These are phyloP conservation scores for Brachycybe producta DNA, from an alignment of 2,888 invertebrate genomes.

Conservation along the genomic window DNA sequence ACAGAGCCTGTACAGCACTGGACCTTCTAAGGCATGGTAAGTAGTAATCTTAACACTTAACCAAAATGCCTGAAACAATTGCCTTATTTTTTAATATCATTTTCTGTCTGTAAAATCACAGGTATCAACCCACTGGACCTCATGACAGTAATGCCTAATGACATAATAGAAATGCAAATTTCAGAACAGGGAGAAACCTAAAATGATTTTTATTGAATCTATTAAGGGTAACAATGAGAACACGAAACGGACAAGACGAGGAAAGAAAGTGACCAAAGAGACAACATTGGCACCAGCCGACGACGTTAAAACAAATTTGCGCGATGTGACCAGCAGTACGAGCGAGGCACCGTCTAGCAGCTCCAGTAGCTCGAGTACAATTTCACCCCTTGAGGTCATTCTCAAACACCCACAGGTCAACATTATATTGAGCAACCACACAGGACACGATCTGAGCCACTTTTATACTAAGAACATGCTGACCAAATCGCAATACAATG, in stretches of 20 bases:
- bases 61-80: background rate
- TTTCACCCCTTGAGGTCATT: slow-evolving; percentile 13
- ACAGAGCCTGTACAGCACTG: slow-evolving; percentile 17
- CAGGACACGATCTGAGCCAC: background rate
- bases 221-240: slow-evolving; percentile 10
- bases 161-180: no score
- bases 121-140: slow-evolving; percentile 18
- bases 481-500: background rate
- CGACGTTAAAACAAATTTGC: slow-evolving; percentile 4
- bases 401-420: slow-evolving; percentile 17
- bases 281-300: no score
- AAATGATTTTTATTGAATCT: no score
- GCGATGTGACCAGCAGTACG: slow-evolving; percentile 1
- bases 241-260: slow-evolving; percentile 13
- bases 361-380: slow-evolving; percentile 1
- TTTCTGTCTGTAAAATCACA: no score
- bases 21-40: slow-evolving; percentile 18
- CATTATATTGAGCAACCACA: slow-evolving; percentile 12
- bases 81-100: no score
- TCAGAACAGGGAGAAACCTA: no score
- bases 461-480: slow-evolving; percentile 4
- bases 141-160: slow-evolving; percentile 8
- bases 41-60: no score
- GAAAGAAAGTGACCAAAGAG: background rate
- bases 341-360: slow-evolving; percentile 3